These are phyloP conservation scores for Epinephelus fuscoguttatus DNA, from an alignment of 2,113 vertebrate genomes.

Conservation along the genomic window DNA sequence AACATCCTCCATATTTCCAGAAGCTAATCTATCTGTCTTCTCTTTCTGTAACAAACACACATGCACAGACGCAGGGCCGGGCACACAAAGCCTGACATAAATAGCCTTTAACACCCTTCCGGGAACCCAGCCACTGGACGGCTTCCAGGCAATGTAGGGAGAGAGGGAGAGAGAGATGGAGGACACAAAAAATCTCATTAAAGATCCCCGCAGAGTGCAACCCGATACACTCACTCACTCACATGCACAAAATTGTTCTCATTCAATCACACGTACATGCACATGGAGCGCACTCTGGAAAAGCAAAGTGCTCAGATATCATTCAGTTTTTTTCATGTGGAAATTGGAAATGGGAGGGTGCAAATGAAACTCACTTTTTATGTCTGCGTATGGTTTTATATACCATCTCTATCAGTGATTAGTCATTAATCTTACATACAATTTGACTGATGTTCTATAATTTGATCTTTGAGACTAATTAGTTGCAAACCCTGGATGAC, in stretches of 20 bases:
- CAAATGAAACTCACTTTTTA: background rate
- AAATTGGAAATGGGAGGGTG: background rate
- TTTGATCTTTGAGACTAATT: conserved; percentile 27
- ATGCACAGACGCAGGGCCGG: conserved; percentile 30
- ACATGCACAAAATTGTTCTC: conserved; percentile 53
- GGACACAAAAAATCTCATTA: conserved; percentile 76
- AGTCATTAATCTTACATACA: conserved; percentile 23
- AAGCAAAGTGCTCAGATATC: conserved; percentile 4
- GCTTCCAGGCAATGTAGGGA: conserved; percentile 75
- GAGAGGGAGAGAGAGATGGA: conserved; percentile 56
- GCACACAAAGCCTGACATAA: conserved; percentile 74
- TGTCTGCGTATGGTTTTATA: background rate
- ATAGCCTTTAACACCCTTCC: conserved; percentile 81
- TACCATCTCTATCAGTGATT: background rate
- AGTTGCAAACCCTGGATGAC: conserved; percentile 18
- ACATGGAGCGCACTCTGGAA: background rate
- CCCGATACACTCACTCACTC: conserved; percentile 51
- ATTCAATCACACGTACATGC: conserved; percentile 32
- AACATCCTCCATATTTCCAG: conserved; percentile 66
- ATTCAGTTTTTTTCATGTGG: background rate
- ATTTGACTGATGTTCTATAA: conserved; percentile 14
- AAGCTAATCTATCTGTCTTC: conserved; percentile 73
- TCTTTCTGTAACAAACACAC: conserved; percentile 58
- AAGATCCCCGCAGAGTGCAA: conserved; percentile 72
- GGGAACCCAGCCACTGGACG: conserved; percentile 70